phyloP scores from a whole-genome alignment of 2,113 vertebrate genomes.

The Sarotherodon lohbergeri region DNA sequence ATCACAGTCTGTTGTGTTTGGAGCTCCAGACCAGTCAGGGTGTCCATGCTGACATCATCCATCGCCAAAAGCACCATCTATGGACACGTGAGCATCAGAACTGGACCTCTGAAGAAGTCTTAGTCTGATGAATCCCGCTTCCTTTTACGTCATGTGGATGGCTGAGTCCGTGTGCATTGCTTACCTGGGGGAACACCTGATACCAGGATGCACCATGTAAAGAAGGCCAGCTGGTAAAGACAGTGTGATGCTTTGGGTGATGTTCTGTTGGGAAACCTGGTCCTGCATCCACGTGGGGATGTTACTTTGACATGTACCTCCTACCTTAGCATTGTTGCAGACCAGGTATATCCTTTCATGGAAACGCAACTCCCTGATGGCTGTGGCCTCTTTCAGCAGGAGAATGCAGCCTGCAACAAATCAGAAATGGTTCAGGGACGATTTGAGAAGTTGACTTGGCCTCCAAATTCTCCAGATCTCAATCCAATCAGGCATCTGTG shows the following conservation, averaged over 20 bases:
- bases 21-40: too few relatives aligned
- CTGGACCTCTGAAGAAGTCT: neutral
- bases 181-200: neutral
- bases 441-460: neutral
- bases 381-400: neutral
- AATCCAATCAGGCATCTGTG: accelerated
- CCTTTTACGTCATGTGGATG: neutral
- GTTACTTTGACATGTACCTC: neutral
- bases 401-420: neutral
- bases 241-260: neutral
- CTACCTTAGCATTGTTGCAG: neutral
- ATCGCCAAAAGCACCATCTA: neutral
- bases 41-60: too few relatives aligned
- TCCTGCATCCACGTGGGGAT: neutral
- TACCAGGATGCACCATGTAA: neutral
- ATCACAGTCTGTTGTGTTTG: neutral
- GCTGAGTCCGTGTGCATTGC: accelerated
- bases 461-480: neutral
- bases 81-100: accelerated
- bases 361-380: neutral
- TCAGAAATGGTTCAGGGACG: neutral
- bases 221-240: neutral
- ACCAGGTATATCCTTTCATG: neutral
- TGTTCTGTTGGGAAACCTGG: neutral
- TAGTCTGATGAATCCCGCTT: neutral